These are phyloP conservation scores for Stegastes partitus DNA, from an alignment of 2,113 vertebrate species.

Conservation along the genomic window DNA sequence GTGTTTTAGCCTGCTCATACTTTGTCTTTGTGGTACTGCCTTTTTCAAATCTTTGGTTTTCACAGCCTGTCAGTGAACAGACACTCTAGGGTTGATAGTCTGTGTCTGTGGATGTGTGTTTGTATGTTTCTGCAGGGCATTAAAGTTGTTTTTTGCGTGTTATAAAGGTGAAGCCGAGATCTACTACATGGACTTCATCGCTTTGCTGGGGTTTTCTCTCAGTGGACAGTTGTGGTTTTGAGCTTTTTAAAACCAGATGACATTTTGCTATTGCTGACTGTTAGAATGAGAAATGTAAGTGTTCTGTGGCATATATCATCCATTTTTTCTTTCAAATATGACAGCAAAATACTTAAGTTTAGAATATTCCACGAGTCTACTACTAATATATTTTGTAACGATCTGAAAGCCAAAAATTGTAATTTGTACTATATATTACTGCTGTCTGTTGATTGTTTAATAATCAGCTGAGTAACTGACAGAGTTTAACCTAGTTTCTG, in stretches of 20 bases:
- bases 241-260: slow-evolving; percentile 21
- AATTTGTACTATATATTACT: no score
- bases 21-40: slow-evolving; percentile 29
- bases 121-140: slow-evolving; percentile 1
- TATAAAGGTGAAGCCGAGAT: slow-evolving; percentile 37
- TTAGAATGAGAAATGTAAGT: background rate
- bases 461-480: background rate
- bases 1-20: slow-evolving; percentile 31
- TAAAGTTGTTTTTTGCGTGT: slow-evolving; percentile 21
- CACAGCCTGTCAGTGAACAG: slow-evolving; percentile 29
- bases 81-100: background rate
- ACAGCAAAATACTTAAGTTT: no score
- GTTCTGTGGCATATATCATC: background rate
- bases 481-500: background rate
- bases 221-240: background rate
- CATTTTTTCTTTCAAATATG: no score
- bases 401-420: no score
- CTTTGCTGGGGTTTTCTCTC: slow-evolving; percentile 15
- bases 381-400: no score
- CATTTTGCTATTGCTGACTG: slow-evolving; percentile 17
- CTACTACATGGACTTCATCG: background rate
- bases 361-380: no score
- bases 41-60: slow-evolving; percentile 54
- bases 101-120: slow-evolving; percentile 5
- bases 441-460: background rate